These are phyloP conservation scores for Marasmarcha lunaedactyla DNA, from an alignment of 2,888 invertebrate species.

Conservation along the genomic window DNA sequence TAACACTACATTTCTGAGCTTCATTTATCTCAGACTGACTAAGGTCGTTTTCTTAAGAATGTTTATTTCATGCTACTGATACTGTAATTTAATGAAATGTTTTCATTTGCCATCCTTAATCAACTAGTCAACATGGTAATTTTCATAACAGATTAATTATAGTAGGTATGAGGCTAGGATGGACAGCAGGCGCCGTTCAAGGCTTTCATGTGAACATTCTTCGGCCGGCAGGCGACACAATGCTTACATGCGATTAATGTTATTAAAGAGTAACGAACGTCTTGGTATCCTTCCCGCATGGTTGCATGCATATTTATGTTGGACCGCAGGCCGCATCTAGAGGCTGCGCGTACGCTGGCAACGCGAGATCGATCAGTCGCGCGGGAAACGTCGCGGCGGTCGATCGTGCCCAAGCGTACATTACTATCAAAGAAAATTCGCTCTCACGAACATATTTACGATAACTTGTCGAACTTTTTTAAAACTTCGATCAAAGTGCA, in stretches of 20 bases:
- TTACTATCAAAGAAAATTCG: conserved; percentile 11
- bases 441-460: conserved; percentile 54
- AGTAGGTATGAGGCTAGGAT: too few relatives aligned
- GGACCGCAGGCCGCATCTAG: conserved; percentile 13
- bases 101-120: too few relatives aligned
- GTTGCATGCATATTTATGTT: not conserved
- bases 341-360: conserved; percentile 32
- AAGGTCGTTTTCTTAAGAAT: too few relatives aligned
- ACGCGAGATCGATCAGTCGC: conserved; percentile 38
- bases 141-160: too few relatives aligned
- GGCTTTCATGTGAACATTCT: not conserved
- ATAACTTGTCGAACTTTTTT: conserved; percentile 25
- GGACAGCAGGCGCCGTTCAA: not conserved
- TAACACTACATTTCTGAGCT: too few relatives aligned
- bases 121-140: too few relatives aligned
- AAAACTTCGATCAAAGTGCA: not conserved
- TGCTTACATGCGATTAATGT: not conserved
- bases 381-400: conserved; percentile 49
- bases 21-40: too few relatives aligned
- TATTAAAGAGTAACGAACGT: conserved; percentile 1
- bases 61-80: too few relatives aligned
- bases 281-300: not conserved
- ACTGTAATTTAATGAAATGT: too few relatives aligned
- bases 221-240: not conserved
- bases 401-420: conserved; percentile 28